Conservation (phyloP, 35 echinoderm and acorn worm species). For the Hemicentrotus pulcherrimus region DNA sequence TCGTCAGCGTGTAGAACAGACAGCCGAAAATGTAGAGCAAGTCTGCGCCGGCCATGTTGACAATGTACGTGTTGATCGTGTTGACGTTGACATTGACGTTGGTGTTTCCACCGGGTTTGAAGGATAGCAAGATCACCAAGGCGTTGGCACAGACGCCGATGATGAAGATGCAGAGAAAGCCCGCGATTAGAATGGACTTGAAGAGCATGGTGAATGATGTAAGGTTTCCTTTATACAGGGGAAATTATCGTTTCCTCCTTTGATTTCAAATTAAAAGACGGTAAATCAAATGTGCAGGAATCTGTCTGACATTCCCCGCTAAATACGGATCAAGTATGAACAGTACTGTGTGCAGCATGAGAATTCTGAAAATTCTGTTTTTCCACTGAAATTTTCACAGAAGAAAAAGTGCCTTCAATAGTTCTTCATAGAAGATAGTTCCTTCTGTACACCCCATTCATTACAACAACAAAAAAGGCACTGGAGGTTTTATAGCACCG, state of each 20-base stretch:
- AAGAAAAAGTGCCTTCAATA: too few relatives aligned
- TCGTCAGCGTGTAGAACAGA: slow-evolving; percentile 76
- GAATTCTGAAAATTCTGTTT: too few relatives aligned
- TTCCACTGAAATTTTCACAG: too few relatives aligned
- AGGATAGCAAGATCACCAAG: slow-evolving; percentile 64
- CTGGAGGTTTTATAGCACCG: not conserved
- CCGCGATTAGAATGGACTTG: slow-evolving; percentile 56
- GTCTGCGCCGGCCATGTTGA: slow-evolving; percentile 76
- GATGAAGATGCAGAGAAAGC: slow-evolving; percentile 71
- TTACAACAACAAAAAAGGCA: not conserved
- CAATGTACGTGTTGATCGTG: slow-evolving; percentile 79
- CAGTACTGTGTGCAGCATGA: too few relatives aligned
- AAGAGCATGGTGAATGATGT: slow-evolving; percentile 32
- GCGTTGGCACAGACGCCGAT: slow-evolving; percentile 74
- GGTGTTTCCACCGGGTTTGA: slow-evolving; percentile 50
- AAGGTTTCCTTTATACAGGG: not conserved
- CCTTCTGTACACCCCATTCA: not conserved
- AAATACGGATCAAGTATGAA: too few relatives aligned
- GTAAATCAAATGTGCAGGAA: not conserved
- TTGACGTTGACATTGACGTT: slow-evolving; percentile 62
- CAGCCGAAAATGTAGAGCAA: slow-evolving; percentile 63
- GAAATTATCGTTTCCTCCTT: not conserved
- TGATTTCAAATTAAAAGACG: not conserved
- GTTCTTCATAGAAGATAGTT: not conserved
- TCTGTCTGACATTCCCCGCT: too few relatives aligned